Percentiles rank a stretch among this genome's conserved stretches.
Evolutionary conservation across 2,113 vertebrate genomes (phyloP).

Genomic region (Oophaga pumilio): DNA sequence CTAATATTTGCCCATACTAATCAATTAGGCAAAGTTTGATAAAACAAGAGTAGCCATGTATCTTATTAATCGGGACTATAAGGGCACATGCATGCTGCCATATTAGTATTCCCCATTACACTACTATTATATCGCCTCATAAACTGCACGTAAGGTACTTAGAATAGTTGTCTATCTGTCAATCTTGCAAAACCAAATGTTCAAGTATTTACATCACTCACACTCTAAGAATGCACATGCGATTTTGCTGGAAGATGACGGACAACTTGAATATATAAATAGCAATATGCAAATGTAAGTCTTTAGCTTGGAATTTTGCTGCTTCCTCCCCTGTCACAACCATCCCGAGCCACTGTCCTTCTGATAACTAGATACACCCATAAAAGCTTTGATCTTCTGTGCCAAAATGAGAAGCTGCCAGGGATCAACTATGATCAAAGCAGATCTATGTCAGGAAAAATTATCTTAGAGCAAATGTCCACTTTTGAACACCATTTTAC

Average conservation of each 20-base stretch:
- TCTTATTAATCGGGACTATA: too few species aligned
- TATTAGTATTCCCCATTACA: neutral
- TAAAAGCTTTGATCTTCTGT: slow-evolving; percentile 11
- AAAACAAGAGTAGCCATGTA: too few species aligned
- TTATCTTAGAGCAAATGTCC: neutral
- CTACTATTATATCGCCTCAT: neutral
- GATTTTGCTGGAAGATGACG: neutral
- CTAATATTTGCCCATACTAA: too few species aligned
- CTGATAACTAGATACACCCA: neutral
- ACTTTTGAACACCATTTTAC: neutral
- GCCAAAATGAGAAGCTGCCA: neutral
- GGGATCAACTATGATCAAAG: neutral
- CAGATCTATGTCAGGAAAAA: neutral
- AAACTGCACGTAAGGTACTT: neutral
- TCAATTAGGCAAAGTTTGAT: too few species aligned
- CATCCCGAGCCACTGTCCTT: neutral
- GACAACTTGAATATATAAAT: slow-evolving; percentile 25
- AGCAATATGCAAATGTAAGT: slow-evolving; percentile 25
- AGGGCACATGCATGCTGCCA: too few species aligned
- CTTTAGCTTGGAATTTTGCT: neutral
- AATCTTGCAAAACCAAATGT: neutral
- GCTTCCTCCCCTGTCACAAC: neutral
- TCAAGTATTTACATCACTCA: neutral
- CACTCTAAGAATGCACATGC: neutral
- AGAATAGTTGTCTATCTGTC: neutral